These are phyloP conservation scores for Lycocerus yunnanus DNA, from an alignment of 2,888 invertebrate genomes.

Conservation along the genomic window DNA sequence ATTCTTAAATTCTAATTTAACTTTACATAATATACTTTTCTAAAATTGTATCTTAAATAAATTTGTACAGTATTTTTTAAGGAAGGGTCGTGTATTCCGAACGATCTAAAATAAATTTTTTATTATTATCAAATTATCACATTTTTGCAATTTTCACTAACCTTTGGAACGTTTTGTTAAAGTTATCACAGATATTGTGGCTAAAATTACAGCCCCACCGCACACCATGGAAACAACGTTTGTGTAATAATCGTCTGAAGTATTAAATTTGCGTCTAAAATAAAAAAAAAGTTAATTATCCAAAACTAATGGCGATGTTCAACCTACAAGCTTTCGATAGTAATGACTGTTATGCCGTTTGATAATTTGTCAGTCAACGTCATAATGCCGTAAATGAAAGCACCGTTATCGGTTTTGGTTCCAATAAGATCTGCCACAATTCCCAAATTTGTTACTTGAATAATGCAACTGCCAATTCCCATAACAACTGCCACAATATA, in stretches of 20 bases:
- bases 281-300: neutral
- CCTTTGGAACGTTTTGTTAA: constrained; percentile 8
- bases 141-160: neutral
- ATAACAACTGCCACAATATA: constrained; percentile 20
- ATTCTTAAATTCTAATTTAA: neutral
- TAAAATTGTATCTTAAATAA: neutral
- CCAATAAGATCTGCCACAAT: constrained; percentile 89
- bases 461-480: constrained; percentile 81
- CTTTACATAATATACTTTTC: neutral
- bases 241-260: constrained; percentile 3
- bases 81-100: neutral
- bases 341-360: constrained; percentile 83
- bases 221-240: constrained; percentile 6
- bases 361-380: constrained; percentile 90
- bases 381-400: constrained; percentile 92
- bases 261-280: neutral
- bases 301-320: neutral
- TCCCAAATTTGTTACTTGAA: constrained; percentile 84
- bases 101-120: neutral
- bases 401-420: constrained; percentile 80
- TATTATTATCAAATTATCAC: neutral
- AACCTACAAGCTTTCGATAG: constrained; percentile 78
- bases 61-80: neutral
- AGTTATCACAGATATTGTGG: constrained; percentile 53
- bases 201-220: constrained; percentile 51